Percentiles rank a stretch among this genome's conserved stretches.
Conservation (phyloP, 2,888 invertebrate species). For the Caenorhabditis macrosperma region DNA sequence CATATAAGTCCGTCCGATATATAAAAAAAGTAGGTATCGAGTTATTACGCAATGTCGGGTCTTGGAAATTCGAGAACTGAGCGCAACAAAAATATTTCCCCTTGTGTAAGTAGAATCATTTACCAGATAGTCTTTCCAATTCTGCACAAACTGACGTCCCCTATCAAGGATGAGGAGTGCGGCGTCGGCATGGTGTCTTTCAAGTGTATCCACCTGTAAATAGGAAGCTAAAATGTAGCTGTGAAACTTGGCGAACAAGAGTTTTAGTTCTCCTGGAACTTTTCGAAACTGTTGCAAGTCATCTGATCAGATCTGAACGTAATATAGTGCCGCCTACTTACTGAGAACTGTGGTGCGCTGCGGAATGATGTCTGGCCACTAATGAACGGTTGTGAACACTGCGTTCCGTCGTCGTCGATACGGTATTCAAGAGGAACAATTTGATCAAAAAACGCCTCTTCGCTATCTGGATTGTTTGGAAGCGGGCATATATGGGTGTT, state of each 20-base stretch:
- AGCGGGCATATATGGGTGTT: slow-evolving; percentile 23
- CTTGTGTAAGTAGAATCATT: neutral
- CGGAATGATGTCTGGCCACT: slow-evolving; percentile 32
- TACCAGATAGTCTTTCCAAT: slow-evolving; percentile 69
- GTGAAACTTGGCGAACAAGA: too few species aligned
- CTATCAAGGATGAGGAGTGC: slow-evolving; percentile 59
- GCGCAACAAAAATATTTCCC: slow-evolving; percentile 31
- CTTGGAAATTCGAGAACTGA: slow-evolving; percentile 75
- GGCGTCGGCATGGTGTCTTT: slow-evolving; percentile 34
- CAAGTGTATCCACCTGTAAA: slow-evolving; percentile 56
- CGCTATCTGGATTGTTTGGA: neutral
- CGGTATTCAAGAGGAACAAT: slow-evolving; percentile 65
- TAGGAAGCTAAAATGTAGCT: too few species aligned
- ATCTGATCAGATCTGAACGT: too few species aligned
- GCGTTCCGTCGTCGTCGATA: slow-evolving; percentile 54
- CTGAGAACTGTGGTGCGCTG: slow-evolving; percentile 58
- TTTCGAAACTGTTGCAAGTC: neutral
- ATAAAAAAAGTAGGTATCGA: slow-evolving; percentile 72
- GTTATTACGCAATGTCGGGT: slow-evolving; percentile 68
- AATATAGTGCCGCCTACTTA: neutral
- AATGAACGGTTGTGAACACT: slow-evolving; percentile 52
- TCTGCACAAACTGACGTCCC: slow-evolving; percentile 54
- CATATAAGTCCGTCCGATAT: slow-evolving; percentile 63
- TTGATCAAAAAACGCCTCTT: neutral
- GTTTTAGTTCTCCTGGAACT: neutral